Conservation (phyloP, 2,113 vertebrate genomes). For the Laterallus jamaicensis region DNA sequence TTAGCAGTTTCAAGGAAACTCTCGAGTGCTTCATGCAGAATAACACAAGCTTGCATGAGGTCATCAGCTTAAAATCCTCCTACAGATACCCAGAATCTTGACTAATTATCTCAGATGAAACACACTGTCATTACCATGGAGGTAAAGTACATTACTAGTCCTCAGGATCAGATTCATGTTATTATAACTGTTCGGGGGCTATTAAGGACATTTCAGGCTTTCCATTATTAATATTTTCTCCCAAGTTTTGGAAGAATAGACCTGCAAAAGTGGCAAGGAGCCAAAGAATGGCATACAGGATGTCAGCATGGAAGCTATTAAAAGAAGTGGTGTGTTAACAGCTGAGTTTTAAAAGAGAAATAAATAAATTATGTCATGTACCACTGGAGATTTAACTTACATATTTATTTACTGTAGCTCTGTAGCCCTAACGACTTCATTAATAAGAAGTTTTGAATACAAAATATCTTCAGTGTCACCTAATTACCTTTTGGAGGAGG, state of each 20-base stretch:
- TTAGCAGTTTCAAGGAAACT: conserved; percentile 34
- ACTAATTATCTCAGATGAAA: not conserved
- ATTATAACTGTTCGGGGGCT: not conserved
- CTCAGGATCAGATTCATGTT: not conserved
- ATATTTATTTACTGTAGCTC: not conserved
- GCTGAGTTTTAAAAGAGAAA: not conserved
- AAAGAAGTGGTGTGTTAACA: not conserved
- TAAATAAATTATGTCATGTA: not conserved
- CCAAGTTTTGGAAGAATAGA: not conserved
- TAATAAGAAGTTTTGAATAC: not conserved
- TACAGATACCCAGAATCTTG: not conserved
- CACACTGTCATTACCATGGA: not conserved
- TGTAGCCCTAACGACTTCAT: not conserved
- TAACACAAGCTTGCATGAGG: not conserved
- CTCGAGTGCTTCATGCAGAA: not conserved
- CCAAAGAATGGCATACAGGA: not conserved
- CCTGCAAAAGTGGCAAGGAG: not conserved
- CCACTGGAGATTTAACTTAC: not conserved
- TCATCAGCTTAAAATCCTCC: not conserved
- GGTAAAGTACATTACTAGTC: not conserved
- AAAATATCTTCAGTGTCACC: not conserved
- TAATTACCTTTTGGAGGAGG: not conserved
- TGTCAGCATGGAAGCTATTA: not conserved
- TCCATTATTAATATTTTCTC: not conserved
- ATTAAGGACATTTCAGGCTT: not conserved